Evolutionary conservation across 2,888 invertebrate genomes (phyloP).

Genomic region (Operophtera brumata): DNA sequence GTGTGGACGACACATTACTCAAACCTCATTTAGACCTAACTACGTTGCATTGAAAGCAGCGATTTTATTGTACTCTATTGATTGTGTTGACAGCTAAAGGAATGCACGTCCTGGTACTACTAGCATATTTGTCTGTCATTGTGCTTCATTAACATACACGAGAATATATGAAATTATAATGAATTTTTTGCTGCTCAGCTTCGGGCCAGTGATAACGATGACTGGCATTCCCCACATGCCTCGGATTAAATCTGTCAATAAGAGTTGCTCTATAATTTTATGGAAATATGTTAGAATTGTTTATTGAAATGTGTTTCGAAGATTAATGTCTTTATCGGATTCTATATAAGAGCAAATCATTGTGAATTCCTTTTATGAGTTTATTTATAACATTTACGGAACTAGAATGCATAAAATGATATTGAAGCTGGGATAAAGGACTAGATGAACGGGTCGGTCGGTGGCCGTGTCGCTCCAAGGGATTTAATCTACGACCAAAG

Average conservation of each 20-base stretch:
- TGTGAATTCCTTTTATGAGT: constrained; percentile 13
- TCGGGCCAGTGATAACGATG: constrained; percentile 12
- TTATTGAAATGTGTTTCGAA: constrained; percentile 11
- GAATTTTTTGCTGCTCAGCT: constrained; percentile 23
- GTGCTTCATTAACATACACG: constrained; percentile 53
- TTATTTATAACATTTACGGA: constrained; percentile 6
- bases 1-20: constrained; percentile 73
- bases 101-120: constrained; percentile 57
- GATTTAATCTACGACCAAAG: too few species aligned
- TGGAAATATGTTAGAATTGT: constrained; percentile 11
- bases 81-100: constrained; percentile 68
- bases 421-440: not conserved
- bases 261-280: constrained; percentile 10
- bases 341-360: constrained; percentile 17
- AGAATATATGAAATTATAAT: constrained; percentile 37
- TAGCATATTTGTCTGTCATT: constrained; percentile 61
- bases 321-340: constrained; percentile 16
- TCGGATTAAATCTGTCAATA: constrained; percentile 11
- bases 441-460: too few species aligned
- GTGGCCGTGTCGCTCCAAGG: too few species aligned
- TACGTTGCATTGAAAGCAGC: constrained; percentile 72
- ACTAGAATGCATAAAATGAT: constrained; percentile 18
- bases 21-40: constrained; percentile 78
- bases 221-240: constrained; percentile 17
- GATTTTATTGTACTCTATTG: constrained; percentile 78